Evolutionary conservation across 2,888 invertebrate genomes (phyloP).

Genomic region (Poecilus cupreus): DNA sequence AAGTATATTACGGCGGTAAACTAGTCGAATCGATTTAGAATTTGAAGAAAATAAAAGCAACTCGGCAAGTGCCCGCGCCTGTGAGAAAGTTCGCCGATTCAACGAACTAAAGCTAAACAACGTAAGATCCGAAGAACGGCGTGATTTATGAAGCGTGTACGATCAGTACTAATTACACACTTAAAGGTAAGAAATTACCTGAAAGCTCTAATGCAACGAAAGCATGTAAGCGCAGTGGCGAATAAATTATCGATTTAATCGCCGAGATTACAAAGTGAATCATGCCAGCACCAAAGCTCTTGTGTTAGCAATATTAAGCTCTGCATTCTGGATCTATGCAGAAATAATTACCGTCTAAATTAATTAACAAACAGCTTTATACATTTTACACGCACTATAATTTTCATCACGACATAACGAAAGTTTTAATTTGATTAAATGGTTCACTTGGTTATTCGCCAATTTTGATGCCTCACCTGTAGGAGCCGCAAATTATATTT

Average conservation of each 20-base stretch:
- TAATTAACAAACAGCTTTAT: conserved; percentile 35
- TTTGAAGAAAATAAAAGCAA: no score
- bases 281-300: neutral
- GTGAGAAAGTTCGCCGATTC: neutral
- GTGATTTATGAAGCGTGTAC: conserved; percentile 28
- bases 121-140: neutral
- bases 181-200: conserved; percentile 49
- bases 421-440: neutral
- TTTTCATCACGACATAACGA: neutral
- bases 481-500: no score
- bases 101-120: conserved; percentile 11
- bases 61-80: neutral
- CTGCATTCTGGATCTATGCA: neutral
- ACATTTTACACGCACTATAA: conserved; percentile 13
- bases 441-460: neutral
- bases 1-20: no score
- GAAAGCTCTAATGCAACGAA: conserved; percentile 37
- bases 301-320: conserved; percentile 39
- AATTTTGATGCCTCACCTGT: neutral
- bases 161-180: conserved; percentile 47
- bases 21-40: no score
- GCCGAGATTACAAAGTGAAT: conserved; percentile 41
- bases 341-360: conserved; percentile 36
- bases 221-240: conserved; percentile 27
- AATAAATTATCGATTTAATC: conserved; percentile 44